Evolutionary conservation across 2,888 invertebrate species (phyloP).

Genomic region (Coleophora flavipennella): DNA sequence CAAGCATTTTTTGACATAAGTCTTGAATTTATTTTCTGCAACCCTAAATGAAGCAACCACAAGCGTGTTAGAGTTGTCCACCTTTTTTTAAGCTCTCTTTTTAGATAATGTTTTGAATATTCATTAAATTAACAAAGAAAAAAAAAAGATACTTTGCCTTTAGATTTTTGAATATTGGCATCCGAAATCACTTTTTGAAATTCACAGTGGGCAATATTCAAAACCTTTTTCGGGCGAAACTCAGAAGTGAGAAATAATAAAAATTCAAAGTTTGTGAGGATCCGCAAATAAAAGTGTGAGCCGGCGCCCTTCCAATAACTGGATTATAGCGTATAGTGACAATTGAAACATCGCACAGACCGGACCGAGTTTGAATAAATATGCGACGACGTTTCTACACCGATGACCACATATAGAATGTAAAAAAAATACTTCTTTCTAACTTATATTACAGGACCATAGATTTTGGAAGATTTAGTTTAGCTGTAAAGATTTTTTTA

Average conservation of each 20-base stretch:
- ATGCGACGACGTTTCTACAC: slow-evolving; percentile 33
- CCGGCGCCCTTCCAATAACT: slow-evolving; percentile 48
- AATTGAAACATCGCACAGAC: slow-evolving; percentile 61
- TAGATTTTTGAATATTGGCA: too few species aligned
- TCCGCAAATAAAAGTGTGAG: slow-evolving; percentile 21
- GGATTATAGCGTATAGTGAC: slow-evolving; percentile 54
- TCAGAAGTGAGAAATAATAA: slow-evolving; percentile 9
- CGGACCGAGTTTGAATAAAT: slow-evolving; percentile 62
- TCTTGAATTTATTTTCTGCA: too few species aligned
- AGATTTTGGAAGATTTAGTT: too few species aligned
- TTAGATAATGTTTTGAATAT: too few species aligned
- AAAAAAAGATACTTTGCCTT: background rate
- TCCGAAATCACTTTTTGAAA: background rate
- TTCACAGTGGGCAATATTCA: background rate
- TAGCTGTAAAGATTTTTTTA: too few species aligned
- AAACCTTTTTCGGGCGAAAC: slow-evolving; percentile 1
- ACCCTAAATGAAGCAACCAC: too few species aligned
- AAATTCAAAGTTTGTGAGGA: slow-evolving; percentile 16
- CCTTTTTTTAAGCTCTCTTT: too few species aligned
- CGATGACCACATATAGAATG: slow-evolving; percentile 32
- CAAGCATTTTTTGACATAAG: too few species aligned
- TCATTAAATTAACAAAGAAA: background rate
- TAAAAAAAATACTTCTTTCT: too few species aligned
- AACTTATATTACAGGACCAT: too few species aligned
- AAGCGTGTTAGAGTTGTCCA: too few species aligned